Evolutionary conservation across 2,113 vertebrate genomes (phyloP), one percentile per base, ranked within the genome.

Genomic region (Falco punctatus): DNA sequence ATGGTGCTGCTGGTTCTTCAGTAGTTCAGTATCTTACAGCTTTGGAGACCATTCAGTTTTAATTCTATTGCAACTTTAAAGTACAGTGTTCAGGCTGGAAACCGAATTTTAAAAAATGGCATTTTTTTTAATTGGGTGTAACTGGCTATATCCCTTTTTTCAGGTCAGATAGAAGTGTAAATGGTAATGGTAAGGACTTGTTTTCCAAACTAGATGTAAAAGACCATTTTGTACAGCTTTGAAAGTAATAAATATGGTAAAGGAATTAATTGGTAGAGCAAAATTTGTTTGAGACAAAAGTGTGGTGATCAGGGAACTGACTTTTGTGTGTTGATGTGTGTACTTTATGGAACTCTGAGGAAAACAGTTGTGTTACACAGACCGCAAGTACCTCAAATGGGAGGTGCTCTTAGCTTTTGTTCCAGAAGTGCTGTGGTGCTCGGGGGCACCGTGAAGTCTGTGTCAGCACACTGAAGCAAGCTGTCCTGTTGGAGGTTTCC

Each of bases 251-350:
- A 72, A 95, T 86, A 48, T 5, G 2, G 9, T 54, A 14, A 30
- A 75, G 62, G 10, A 85, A 13, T 9, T 40, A 85, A 13, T 9
- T 40, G 8, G 1, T 62, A 33, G 10, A 69, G 7, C 16, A 42
- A 52, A 66, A 23, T 19, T n/a, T 0, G 0, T 1, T 22, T 81
- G 32, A 24, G 11, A 9, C 15, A 33, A 14, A 26, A 26, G 5
- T 6, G 5, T 44, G 12, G 17, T 54, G 27, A 16, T 26, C 62
- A 22, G 15, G 32, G 35, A 89, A 19, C 22, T 66, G 35, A 61
- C 33, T 77, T 67, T 73, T 67, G 8, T 32, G 55, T 6, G 3
- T 13, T 73, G 30, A 69, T 72, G 20, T 5, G 10, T 35, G 15
- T 86, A 32, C 33, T 13, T 20, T 69, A 16, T 24, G 10, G 32